phyloP scores from a whole-genome alignment of 2,797 vertebrate genomes.

The Acanthurus leucopareius region DNA sequence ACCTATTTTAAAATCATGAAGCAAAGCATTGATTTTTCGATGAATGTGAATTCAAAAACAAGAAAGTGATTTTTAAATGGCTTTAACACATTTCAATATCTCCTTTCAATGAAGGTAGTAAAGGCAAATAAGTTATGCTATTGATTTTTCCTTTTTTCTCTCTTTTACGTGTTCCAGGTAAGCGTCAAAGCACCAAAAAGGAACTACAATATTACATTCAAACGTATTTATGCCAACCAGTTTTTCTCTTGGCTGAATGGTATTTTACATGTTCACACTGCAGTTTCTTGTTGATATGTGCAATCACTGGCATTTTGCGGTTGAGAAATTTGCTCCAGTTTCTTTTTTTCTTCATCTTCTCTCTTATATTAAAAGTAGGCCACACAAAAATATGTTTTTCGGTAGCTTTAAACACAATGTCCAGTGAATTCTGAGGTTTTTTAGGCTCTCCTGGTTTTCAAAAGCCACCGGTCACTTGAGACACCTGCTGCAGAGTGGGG shows the following conservation, averaged over 20 bases:
- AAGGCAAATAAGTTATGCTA: constrained; percentile 75
- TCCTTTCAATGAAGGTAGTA: constrained; percentile 66
- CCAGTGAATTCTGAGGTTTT: constrained; percentile 67
- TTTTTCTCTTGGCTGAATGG: constrained; percentile 65
- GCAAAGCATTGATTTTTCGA: constrained; percentile 27
- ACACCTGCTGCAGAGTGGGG: constrained; percentile 67
- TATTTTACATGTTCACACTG: constrained; percentile 78
- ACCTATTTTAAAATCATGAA: constrained; percentile 50
- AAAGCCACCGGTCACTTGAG: constrained; percentile 65
- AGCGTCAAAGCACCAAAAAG: constrained; percentile 77
- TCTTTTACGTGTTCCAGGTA: constrained; percentile 63
- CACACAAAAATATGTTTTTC: constrained; percentile 67
- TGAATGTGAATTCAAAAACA: constrained; percentile 54
- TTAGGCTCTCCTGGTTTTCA: constrained; percentile 65
- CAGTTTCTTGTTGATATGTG: constrained; percentile 76
- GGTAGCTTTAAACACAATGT: constrained; percentile 62
- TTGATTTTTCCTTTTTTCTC: constrained; percentile 45
- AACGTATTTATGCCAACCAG: constrained; percentile 70
- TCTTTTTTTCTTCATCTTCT: background rate
- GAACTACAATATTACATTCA: constrained; percentile 83
- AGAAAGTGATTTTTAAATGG: constrained; percentile 61
- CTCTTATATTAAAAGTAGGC: constrained; percentile 68
- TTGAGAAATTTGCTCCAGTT: constrained; percentile 41
- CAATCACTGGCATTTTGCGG: constrained; percentile 73
- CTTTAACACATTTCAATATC: constrained; percentile 60